These are phyloP conservation scores for Leucophenga montana DNA, from an alignment of 2,888 invertebrate genomes.

Conservation along the genomic window DNA sequence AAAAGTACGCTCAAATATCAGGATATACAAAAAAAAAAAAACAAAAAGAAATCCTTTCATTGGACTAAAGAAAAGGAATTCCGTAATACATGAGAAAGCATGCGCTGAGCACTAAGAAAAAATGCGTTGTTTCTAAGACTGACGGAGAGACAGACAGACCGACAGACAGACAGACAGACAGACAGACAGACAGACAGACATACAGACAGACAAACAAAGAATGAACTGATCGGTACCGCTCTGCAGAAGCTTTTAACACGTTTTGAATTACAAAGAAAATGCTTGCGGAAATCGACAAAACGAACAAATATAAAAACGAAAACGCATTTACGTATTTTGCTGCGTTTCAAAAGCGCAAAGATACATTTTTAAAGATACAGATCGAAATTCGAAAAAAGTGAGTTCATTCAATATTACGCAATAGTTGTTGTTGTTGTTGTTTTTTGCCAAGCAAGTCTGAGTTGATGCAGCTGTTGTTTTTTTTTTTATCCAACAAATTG, in stretches of 20 bases:
- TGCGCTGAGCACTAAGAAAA: background rate
- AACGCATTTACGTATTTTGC: constrained; percentile 39
- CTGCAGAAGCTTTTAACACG: constrained; percentile 35
- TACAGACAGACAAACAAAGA: background rate
- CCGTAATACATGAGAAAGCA: background rate
- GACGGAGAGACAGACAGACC: too few species aligned
- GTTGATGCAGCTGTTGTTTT: constrained; percentile 21
- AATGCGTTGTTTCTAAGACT: too few species aligned
- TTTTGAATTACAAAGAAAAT: constrained; percentile 56
- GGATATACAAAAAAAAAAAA: background rate
- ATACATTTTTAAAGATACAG: background rate
- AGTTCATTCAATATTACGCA: constrained; percentile 1
- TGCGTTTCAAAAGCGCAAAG: background rate
- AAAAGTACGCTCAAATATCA: too few species aligned
- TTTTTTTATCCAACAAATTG: background rate
- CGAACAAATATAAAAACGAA: constrained; percentile 51
- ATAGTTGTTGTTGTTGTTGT: background rate
- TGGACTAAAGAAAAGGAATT: background rate
- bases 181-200: too few species aligned
- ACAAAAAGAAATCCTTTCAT: constrained; percentile 4
- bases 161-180: too few species aligned
- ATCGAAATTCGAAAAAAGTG: background rate
- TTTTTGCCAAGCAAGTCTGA: too few species aligned
- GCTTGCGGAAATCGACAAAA: constrained; percentile 28
- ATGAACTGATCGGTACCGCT: background rate